Evolutionary conservation across 2,113 vertebrate genomes (phyloP), one percentile per base, ranked within the genome.

Genomic region (Rhinopomastus cyanomelas): DNA sequence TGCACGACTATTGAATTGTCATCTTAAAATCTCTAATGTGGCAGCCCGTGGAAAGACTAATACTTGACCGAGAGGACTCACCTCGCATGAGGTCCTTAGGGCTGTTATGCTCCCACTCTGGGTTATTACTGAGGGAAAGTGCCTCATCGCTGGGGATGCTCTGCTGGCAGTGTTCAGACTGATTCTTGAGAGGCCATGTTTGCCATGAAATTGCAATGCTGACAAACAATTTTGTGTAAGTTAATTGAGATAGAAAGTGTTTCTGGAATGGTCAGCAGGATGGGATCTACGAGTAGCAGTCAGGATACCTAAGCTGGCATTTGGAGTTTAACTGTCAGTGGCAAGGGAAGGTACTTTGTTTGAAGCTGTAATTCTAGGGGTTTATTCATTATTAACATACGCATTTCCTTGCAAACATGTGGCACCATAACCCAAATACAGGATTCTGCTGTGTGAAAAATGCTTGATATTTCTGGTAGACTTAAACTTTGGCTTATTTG

Each of bases 401-500:
- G 0, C 18, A 26, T 42, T 69, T 59, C 60, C 52, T 53, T 42
- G 39, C 39, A 42, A 42, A 27, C 49, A 29, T 25, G 21, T 57
- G 8, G 3, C 34, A 56, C 48, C 71, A 74, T 89, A 68, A 85
- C 42, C 49, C 8, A 48, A 75, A 60, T 65, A 32, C 72, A 87
- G 46, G 27, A 26, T 64, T 76, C 64, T 85, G 48, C 60, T 46
- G 20, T 6, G 19, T 66, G 46, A 66, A 66, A 61, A 91, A 52
- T 14, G 6, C 51, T 67, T 34, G 56, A 36, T 83, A 42, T 90
- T 92, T 94, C 72, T 66, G 67, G 72, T 3, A 1, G 36, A 39
- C 25, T 88, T 88, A 25, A 81, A 94, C 87, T 93, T 86, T 49
- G 62, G 34, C 56, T 85, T 90, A 48, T 90, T 91, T 88, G 76